Evolutionary conservation across 2,113 vertebrate genomes (phyloP), one percentile per base, ranked within the genome.

Genomic region (Anguilla japonica): DNA sequence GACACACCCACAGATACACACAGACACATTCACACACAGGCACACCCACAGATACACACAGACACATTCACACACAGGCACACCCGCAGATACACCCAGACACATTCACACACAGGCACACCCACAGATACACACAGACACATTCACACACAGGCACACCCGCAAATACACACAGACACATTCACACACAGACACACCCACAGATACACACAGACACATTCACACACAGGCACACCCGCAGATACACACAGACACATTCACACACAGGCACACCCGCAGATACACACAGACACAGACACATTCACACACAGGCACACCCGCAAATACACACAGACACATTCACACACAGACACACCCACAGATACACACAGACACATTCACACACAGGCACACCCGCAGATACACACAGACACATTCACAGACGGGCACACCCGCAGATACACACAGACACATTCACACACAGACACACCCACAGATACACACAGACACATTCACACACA

Each of bases 91-190:
- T 8, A 46, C 8, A 8, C 43, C 1, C 43, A 46, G 5, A 4
- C 34, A 34, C 18, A 82, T 78, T 29, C 29, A 86, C 85, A 57
- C 71, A 26, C 81, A 83, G 34, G 34, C 43, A 13, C 85, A 87
- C 34, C 1, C 1, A 1, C 79, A 86, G 43, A 84, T 79, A 79
- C 3, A 81, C 8, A 6, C 43, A 46, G n/a, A n/a, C n/a, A n/a
- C n/a, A n/a, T n/a, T n/a, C n/a, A n/a, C n/a, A 84, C 83, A 67
- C 78, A 29, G 75, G 67, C 50, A 16, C 86, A 87, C 80, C 82
- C 63, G 75, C 71, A 46, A 1, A 82, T 15, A 40, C 41, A 57
- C 26, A 41, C 57, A 87, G 50, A 86, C 40, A 80, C 0, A 46
- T 7, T 9, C 29, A 79, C 83, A 43, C 6, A 34, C 81, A 86